phyloP scores from a whole-genome alignment of 1,140 invertebrate species.

The Temnothorax nylanderi region DNA sequence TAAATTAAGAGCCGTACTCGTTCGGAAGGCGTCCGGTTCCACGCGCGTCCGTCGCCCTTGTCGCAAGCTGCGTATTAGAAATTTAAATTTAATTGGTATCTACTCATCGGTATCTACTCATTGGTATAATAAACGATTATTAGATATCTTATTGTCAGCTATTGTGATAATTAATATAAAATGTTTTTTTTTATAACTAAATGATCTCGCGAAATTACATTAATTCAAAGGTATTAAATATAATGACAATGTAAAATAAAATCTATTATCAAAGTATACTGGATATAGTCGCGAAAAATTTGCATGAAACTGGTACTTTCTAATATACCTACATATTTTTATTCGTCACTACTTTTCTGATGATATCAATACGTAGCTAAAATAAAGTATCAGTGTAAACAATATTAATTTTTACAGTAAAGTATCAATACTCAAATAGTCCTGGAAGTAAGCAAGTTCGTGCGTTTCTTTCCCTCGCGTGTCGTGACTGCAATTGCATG shows the following conservation, averaged over 20 bases:
- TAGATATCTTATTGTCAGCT: neutral
- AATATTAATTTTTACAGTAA: neutral
- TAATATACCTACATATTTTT: constrained; percentile 8
- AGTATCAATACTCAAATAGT: constrained; percentile 23
- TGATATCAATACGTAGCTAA: neutral
- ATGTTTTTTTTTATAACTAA: neutral
- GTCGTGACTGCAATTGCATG: constrained; percentile 28
- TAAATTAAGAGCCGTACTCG: constrained; percentile 20
- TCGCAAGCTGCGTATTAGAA: neutral
- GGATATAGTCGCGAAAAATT: neutral
- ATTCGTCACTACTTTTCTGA: neutral
- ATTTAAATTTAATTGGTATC: neutral
- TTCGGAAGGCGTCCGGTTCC: neutral
- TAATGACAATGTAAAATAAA: neutral
- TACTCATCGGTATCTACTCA: neutral
- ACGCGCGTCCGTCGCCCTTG: neutral
- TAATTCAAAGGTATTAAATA: neutral
- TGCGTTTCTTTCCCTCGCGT: constrained; percentile 39
- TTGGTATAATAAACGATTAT: neutral
- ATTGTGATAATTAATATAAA: neutral
- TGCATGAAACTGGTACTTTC: neutral
- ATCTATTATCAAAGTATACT: neutral
- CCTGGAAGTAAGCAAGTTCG: constrained; percentile 7
- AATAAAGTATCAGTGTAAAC: constrained; percentile 10
- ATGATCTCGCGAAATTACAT: neutral